Percentiles rank a stretch among this genome's conserved stretches.
Evolutionary conservation across 2,797 vertebrate species (phyloP).

Genomic region (Chaenodraco wilsoni): DNA sequence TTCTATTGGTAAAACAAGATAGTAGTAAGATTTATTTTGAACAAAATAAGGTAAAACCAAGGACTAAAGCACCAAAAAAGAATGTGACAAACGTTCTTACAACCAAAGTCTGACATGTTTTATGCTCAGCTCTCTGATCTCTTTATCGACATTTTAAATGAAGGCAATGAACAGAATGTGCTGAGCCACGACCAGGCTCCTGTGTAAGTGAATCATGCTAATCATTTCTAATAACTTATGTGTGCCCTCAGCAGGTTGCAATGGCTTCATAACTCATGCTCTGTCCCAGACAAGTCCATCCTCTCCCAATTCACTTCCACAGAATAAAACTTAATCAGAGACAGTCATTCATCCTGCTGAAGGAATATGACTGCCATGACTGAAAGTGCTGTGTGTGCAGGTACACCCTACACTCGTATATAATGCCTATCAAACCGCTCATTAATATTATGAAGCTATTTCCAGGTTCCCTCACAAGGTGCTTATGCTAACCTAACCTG

Average conservation of each 20-base stretch:
- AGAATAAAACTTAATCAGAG: constrained; percentile 63
- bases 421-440: constrained; percentile 69
- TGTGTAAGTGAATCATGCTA: constrained; percentile 63
- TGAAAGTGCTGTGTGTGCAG: constrained; percentile 73
- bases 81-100: background rate
- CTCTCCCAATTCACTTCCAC: constrained; percentile 57
- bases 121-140: constrained; percentile 21
- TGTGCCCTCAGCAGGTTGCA: constrained; percentile 57
- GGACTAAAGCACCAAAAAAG: background rate
- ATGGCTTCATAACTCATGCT: constrained; percentile 66
- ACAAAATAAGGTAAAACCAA: background rate
- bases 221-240: constrained; percentile 70
- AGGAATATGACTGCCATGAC: constrained; percentile 60
- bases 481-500: constrained; percentile 17
- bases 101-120: constrained; percentile 1
- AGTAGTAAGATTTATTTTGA: background rate
- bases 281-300: constrained; percentile 46
- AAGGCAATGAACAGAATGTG: constrained; percentile 11
- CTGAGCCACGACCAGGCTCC: constrained; percentile 28
- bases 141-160: constrained; percentile 27
- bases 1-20: background rate
- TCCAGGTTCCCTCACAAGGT: constrained; percentile 29
- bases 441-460: constrained; percentile 67
- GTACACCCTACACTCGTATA: constrained; percentile 56
- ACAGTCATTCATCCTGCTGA: constrained; percentile 61